These are phyloP conservation scores for Eufriesea mexicana DNA, from an alignment of 1,140 invertebrate species.

Conservation along the genomic window DNA sequence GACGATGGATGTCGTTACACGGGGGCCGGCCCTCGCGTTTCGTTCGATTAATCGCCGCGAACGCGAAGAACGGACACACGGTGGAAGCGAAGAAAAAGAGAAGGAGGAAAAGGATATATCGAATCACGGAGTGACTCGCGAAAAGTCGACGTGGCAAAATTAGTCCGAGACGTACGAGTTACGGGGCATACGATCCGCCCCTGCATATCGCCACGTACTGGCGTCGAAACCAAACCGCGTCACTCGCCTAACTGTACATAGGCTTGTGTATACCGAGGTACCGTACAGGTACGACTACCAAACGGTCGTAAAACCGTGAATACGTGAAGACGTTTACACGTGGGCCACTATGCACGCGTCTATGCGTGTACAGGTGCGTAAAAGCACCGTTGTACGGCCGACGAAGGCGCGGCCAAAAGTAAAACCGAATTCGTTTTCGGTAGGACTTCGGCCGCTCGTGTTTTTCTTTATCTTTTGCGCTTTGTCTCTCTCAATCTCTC, in stretches of 20 bases:
- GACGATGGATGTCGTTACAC: neutral
- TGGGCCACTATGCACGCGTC: constrained; percentile 59
- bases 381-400: constrained; percentile 73
- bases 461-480: constrained; percentile 49
- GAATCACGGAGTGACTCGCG: neutral
- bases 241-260: constrained; percentile 79
- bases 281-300: constrained; percentile 60
- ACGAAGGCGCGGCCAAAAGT: constrained; percentile 75
- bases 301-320: constrained; percentile 69
- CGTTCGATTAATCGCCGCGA: neutral
- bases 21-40: neutral
- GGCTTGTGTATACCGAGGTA: constrained; percentile 65
- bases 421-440: constrained; percentile 81
- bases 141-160: neutral
- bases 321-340: constrained; percentile 63
- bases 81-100: neutral
- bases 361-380: constrained; percentile 72
- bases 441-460: constrained; percentile 60
- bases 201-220: constrained; percentile 69
- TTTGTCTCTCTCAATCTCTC: constrained; percentile 19
- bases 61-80: neutral
- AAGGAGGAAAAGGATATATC: neutral
- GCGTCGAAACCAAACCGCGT: constrained; percentile 76
- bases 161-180: neutral
- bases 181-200: constrained; percentile 29